phyloP scores from a whole-genome alignment of 2,113 vertebrate genomes.

The Galbula dea region DNA sequence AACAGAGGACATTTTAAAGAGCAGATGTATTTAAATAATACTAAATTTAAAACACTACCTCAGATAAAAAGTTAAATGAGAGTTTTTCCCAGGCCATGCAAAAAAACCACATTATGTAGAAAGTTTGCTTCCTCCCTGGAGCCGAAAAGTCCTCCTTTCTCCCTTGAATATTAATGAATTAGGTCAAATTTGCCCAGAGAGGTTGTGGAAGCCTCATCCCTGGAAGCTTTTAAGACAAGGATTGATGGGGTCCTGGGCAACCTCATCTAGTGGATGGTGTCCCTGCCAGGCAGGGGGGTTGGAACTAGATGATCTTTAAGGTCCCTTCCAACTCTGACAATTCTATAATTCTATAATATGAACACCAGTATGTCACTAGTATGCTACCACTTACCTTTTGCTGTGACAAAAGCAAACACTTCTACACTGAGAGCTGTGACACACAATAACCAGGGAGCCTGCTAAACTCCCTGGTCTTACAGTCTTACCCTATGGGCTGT shows the following conservation, averaged over 20 bases:
- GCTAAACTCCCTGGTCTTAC: neutral
- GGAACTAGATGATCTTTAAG: no score
- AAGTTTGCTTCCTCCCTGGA: neutral
- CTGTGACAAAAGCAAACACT: no score
- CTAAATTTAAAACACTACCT: neutral
- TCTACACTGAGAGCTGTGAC: neutral
- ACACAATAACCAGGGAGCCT: neutral
- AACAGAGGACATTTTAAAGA: neutral
- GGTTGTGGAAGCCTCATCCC: no score
- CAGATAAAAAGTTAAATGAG: neutral
- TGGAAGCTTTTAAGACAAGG: no score
- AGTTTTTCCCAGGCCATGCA: neutral
- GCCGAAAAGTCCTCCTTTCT: neutral
- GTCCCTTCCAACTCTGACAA: no score
- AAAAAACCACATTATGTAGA: neutral
- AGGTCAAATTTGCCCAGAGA: no score
- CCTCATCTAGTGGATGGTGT: no score
- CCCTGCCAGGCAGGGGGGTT: no score
- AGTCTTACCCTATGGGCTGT: neutral
- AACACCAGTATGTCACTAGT: neutral
- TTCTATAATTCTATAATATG: no score
- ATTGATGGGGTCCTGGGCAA: no score
- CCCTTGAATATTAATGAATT: accelerated
- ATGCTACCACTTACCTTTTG: neutral
- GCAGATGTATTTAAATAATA: neutral